These are phyloP conservation scores for Drosophila lowei DNA, from an alignment of 1,140 invertebrate species.

Conservation along the genomic window DNA sequence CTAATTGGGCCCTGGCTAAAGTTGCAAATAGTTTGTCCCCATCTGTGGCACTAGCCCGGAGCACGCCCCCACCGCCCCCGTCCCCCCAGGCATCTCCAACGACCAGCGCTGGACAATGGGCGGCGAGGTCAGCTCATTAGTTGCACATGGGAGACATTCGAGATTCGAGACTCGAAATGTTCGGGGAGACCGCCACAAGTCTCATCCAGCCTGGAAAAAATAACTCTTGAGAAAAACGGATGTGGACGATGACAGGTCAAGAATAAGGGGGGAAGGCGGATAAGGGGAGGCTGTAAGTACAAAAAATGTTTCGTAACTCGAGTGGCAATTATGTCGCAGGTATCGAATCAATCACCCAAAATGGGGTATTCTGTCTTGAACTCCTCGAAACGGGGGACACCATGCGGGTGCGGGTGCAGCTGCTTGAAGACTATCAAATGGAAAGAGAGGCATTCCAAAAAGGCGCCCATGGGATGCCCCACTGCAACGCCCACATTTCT, in stretches of 20 bases:
- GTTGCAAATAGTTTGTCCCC: conserved; percentile 68
- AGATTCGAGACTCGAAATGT: conserved; percentile 13
- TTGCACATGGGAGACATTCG: conserved; percentile 41
- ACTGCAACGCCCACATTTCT: too few species aligned
- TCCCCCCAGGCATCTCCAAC: neutral
- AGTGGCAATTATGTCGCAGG: conserved; percentile 42
- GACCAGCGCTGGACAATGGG: conserved; percentile 34
- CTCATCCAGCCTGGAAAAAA: conserved; percentile 1
- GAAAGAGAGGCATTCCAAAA: too few species aligned
- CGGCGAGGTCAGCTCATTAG: conserved; percentile 34
- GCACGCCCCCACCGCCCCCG: too few species aligned
- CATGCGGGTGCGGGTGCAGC: too few species aligned
- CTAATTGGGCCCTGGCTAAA: conserved; percentile 71
- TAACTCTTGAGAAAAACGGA: conserved; percentile 1
- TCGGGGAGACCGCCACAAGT: neutral
- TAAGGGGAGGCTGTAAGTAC: neutral
- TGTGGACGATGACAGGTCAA: neutral
- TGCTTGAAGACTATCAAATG: too few species aligned
- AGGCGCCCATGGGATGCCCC: too few species aligned
- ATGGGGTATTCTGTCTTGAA: neutral
- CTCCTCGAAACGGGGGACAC: too few species aligned
- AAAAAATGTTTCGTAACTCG: conserved; percentile 17
- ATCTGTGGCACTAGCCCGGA: conserved; percentile 4
- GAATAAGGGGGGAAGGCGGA: neutral
- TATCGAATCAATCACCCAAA: conserved; percentile 12